A percentile compares a stretch with the other conserved stretches of the same genome.
These are phyloP conservation scores for Herminia tarsipennalis DNA, from an alignment of 2,888 invertebrate genomes.

Conservation along the genomic window DNA sequence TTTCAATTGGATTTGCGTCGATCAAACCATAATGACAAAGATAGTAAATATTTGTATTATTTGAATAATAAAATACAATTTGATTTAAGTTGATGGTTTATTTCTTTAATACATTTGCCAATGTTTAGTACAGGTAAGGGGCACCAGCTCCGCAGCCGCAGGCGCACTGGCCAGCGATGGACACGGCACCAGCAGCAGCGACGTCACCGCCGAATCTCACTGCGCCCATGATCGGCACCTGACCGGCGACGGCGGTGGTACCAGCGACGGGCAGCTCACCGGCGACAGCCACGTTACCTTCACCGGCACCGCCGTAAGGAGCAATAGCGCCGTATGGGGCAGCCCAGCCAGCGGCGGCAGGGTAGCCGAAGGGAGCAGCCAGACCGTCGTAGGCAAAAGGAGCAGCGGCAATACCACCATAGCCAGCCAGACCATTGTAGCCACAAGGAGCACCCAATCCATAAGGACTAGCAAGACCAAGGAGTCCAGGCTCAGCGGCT, in stretches of 20 bases:
- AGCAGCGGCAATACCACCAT: neutral
- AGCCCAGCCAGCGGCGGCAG: too few species aligned
- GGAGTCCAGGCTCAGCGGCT: neutral
- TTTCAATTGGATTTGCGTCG: too few species aligned
- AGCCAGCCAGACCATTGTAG: neutral
- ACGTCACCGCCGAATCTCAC: conserved; percentile 2
- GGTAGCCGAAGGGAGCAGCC: too few species aligned
- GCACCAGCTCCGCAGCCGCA: neutral
- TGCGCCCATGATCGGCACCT: conserved; percentile 20
- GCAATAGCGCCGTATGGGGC: neutral
- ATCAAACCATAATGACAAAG: too few species aligned
- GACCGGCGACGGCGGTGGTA: conserved; percentile 10
- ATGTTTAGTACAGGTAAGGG: neutral
- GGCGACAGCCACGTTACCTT: conserved; percentile 9
- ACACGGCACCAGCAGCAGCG: conserved; percentile 10
- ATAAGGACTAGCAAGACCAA: neutral
- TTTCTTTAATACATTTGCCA: too few species aligned
- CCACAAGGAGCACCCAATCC: neutral
- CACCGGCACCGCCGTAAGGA: conserved; percentile 4
- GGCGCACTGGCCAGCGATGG: neutral
- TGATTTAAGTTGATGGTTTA: too few species aligned
- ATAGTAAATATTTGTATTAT: too few species aligned
- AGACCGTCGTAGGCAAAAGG: neutral
- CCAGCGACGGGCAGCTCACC: conserved; percentile 8
- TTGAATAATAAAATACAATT: too few species aligned